Conservation (phyloP, 1,140 invertebrate species). For the Scaptomyza montana region DNA sequence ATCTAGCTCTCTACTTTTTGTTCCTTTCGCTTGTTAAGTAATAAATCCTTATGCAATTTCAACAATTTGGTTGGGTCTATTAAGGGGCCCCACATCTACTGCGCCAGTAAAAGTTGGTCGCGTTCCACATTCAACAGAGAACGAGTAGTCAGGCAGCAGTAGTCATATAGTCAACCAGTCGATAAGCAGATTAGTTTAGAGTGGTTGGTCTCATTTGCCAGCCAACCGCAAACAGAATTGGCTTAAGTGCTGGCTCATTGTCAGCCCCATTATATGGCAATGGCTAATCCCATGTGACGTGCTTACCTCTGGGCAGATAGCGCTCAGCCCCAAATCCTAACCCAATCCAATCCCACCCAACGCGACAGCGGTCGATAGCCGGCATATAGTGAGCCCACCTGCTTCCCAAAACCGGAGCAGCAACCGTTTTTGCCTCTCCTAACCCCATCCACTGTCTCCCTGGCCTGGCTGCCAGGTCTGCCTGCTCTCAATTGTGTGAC, state of each 20-base stretch:
- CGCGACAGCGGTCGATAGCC: slow-evolving; percentile 36
- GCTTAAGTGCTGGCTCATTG: slow-evolving; percentile 51
- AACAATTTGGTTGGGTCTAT: slow-evolving; percentile 2
- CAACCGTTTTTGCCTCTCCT: neutral
- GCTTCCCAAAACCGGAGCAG: slow-evolving; percentile 13
- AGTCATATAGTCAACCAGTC: slow-evolving; percentile 15
- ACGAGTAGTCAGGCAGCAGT: too few relatives aligned
- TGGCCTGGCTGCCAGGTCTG: neutral
- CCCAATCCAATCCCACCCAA: neutral
- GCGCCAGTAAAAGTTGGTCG: slow-evolving; percentile 12
- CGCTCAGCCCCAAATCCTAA: neutral
- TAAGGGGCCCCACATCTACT: neutral
- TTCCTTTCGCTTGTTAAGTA: slow-evolving; percentile 1
- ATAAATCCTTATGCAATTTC: slow-evolving; percentile 45
- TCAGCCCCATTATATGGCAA: slow-evolving; percentile 36
- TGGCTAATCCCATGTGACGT: slow-evolving; percentile 44
- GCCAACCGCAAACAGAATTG: slow-evolving; percentile 50
- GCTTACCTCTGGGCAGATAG: slow-evolving; percentile 6
- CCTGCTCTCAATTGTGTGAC: neutral
- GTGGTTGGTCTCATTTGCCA: slow-evolving; percentile 48
- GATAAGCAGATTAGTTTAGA: slow-evolving; percentile 52
- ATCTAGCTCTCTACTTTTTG: neutral
- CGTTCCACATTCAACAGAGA: slow-evolving; percentile 20
- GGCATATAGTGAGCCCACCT: slow-evolving; percentile 27
- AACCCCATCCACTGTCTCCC: neutral